A percentile compares a stretch with the other conserved stretches of the same genome.
phyloP scores from a whole-genome alignment of 2,113 vertebrate species.

The Dromiciops gliroides region DNA sequence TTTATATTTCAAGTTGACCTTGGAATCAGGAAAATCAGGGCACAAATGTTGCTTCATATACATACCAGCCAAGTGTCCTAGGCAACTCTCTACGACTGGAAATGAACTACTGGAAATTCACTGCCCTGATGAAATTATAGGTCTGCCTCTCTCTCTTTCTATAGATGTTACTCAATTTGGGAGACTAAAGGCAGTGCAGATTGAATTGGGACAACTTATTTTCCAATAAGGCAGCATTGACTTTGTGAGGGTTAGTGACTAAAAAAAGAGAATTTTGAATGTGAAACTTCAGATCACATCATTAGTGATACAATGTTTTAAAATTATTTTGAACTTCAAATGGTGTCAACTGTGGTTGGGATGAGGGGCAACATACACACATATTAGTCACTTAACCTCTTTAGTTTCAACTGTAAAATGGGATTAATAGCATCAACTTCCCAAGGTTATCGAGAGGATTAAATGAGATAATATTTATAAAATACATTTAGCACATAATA shows the following conservation, averaged over 20 bases:
- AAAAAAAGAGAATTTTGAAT: background rate
- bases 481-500: no score
- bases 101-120: background rate
- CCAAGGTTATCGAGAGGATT: background rate
- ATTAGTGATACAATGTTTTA: background rate
- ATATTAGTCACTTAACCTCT: background rate
- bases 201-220: background rate
- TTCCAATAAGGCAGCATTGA: background rate
- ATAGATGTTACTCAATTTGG: background rate
- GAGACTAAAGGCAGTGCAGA: background rate
- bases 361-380: no score
- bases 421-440: no score
- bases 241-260: background rate
- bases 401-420: background rate
- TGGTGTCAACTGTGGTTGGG: background rate
- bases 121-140: background rate
- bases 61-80: background rate
- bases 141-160: background rate
- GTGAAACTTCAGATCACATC: background rate
- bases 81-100: background rate
- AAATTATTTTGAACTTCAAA: background rate
- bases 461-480: background rate
- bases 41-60: background rate
- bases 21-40: background rate
- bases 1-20: background rate